Evolutionary conservation across 2,113 vertebrate species (phyloP).

Genomic region (Myotis lucifugus): DNA sequence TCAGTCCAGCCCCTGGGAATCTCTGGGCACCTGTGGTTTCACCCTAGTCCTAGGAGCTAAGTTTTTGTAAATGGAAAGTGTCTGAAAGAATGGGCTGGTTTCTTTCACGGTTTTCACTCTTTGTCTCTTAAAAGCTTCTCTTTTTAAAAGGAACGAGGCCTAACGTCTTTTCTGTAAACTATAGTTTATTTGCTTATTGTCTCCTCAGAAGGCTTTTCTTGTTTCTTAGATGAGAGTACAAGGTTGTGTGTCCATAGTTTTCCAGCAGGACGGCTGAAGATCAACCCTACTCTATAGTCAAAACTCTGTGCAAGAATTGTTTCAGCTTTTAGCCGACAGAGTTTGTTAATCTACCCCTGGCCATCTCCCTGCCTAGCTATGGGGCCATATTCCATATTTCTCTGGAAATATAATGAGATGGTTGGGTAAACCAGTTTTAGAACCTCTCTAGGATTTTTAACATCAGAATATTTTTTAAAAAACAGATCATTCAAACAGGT

Average conservation of each 20-base stretch:
- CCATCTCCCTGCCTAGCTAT: background rate
- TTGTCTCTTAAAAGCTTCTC: background rate
- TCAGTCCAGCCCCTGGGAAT: background rate
- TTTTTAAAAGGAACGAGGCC: background rate
- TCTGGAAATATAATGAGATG: background rate
- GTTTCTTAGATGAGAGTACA: background rate
- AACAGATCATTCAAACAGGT: background rate
- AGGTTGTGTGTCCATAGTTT: background rate
- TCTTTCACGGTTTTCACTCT: background rate
- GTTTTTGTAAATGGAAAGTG: background rate
- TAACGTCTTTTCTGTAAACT: background rate
- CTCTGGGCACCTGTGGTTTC: background rate
- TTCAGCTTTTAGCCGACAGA: background rate
- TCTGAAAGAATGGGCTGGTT: background rate
- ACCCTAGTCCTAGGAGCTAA: background rate
- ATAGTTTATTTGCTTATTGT: background rate
- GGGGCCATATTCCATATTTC: background rate
- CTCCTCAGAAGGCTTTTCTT: background rate
- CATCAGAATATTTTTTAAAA: constrained; percentile 2
- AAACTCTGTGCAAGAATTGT: background rate
- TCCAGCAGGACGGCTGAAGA: background rate
- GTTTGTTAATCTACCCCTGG: constrained; percentile 38
- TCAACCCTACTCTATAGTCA: background rate
- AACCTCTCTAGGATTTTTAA: background rate
- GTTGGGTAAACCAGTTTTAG: background rate